Base-by-base conservation (phyloP, 2,113 vertebrate genomes). In the Glaucomys volans region DNA sequence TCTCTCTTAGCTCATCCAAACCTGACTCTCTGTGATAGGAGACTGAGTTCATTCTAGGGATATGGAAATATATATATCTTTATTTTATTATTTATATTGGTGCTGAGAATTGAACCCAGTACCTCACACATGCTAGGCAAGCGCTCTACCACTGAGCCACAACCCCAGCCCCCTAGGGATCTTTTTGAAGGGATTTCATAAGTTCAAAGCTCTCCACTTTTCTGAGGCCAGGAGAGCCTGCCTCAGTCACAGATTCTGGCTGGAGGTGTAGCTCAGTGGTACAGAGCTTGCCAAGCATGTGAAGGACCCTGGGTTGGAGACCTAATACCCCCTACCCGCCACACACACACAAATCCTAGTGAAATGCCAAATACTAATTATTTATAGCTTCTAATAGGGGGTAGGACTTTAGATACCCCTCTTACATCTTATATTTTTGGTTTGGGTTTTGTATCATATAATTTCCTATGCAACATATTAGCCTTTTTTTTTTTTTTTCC, bases 281-380 rank as follows among this genome's bases (percentile, higher is more conserved):
- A 67, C 22, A 66, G 40, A 10, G 14, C n/a, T 90, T 90, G 44
- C 75, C 40, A 67, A 67, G 52, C 17, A 54, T 67, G 35, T 17
- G 8, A 37, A 67, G 32, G 14, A 44, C 22, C 22, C 32, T 76
- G 42, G 32, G 10, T 90, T 79, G 35, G 26, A 90, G 12, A 28
- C 28, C 28, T 20, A 69, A 32, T 35, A 69, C 32, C 32, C 35
- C 7, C 30, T 30, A 28, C 20, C 40, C 62, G 20, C 40, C 66
- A 67, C 44, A 64, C 30, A 37, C 30, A 69, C 44, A 47, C 37
- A 72, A 50, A 85, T 50, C 40, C 64, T 52, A 69, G 47, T 74
- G 95, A 96, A 91, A 59, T 71, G 22, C 80, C 87, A 77, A 32
- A 62, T 95, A 74, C 77, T 71, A 91, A 54, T 83, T 79, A 95